Base-by-base conservation (phyloP, 2,888 invertebrate genomes). In the Saturnia pavonia region DNA sequence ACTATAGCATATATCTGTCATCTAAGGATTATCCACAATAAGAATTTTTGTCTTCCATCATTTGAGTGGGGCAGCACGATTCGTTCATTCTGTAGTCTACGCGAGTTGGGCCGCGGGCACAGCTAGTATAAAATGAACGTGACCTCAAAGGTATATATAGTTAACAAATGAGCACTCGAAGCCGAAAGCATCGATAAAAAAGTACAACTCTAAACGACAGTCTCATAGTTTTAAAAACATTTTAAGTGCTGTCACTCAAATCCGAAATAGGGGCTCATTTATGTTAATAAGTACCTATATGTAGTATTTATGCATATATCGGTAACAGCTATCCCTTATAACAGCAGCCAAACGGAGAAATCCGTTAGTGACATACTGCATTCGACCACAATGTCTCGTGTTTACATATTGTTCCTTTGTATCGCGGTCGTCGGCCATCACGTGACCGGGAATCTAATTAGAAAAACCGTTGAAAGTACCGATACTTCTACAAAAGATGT, bases 371-470 rank as follows among this genome's bases (percentile, higher is more conserved):
- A 70, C 69, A 22, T 66, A 69, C 73, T 70, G 68, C 45, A 73
- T 70, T 69, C 71, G 71, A 68, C 22, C 74, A 79, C 71, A 76
- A 80, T 80, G 80, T 60, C 69, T 71, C 71, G 71, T 67, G 67
- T 67, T 19, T 68, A 67, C 63, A 69, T 60, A n/a, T 67, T 71
- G 65, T 16, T 71, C 6, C 45, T 71, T 54, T 71, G 68, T 42
- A 12, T 69, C 27, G 63, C 65, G 25, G 65, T 71, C 51, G 54
- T 84, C 69, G 74, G 79, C 42, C 80, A 79, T 67, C 80, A 75
- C 71, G 82, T 80, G 68, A 77, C 78, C 67, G 80, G 86, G 48
- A 87, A 77, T 72, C 69, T 88, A 68, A 82, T 88, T 72, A 80
- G 77, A 70, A 74, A 75, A 71, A 70, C 71, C 70, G 70, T 67